Evolutionary conservation across 2,113 vertebrate genomes (phyloP), one percentile per base, ranked within the genome.

Genomic region (Clarias batrachus): DNA sequence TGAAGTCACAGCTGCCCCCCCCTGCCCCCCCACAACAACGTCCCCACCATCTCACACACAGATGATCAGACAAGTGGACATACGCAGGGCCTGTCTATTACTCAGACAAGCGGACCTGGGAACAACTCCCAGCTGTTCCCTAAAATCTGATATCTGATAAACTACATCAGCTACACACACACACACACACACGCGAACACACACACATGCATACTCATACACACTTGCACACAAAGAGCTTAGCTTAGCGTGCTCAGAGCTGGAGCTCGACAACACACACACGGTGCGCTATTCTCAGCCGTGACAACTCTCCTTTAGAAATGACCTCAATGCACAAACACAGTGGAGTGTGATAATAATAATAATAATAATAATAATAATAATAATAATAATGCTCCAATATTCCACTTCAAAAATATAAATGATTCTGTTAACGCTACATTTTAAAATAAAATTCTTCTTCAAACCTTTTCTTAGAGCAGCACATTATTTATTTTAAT

Each of bases 1-100:
- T 74, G 37, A 63, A 85, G 84, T 78, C 74, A 85, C 84, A 85
- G 81, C 81, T 82, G 81, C 81, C 59, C 52, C 33, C 73, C 13
- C 52, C 16, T 52, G 8, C 76, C 25, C 41, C 17, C 73, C 14
- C 71, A 23, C 71, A 33, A 8, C 68, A 37, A 30, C 56, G 62
- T 41, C 41, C 41, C 41, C 41, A 41, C 41, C 41, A 41, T 41
- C 41, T 41, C 52, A 52, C 79, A 86, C 54, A 82, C 54, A 62
- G 37, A 77, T 27, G 65, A 19, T 19, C 68, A 78, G 74, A 80
- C 82, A 79, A 33, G 70, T 11, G 30, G 71, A 78, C 71, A 70
- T 65, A 65, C 11, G 9, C 71, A 77, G 52, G 56, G 62, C 62
- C 71, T 41, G 57, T 73, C 37, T 73, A 73, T 66, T 63, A 83